These are phyloP conservation scores for Tachypleus tridentatus DNA, from an alignment of 1,140 invertebrate species.

Conservation along the genomic window DNA sequence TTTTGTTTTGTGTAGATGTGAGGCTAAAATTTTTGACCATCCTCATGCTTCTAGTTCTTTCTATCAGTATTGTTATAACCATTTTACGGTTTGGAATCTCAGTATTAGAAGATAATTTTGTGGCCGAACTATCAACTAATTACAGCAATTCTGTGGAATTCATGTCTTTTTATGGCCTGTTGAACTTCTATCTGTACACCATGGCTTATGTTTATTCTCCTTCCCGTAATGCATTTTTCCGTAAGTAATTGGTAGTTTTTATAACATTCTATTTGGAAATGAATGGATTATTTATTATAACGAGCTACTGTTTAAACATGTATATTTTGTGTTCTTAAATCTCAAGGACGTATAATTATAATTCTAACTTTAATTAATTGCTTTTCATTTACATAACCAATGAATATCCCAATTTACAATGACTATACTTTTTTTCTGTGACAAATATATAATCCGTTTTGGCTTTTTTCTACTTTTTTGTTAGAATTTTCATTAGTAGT, in stretches of 20 bases:
- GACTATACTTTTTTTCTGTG: too few relatives aligned
- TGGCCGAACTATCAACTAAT: conserved; percentile 67
- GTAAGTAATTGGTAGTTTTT: conserved; percentile 40
- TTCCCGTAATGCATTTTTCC: conserved; percentile 60
- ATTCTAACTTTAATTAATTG: too few relatives aligned
- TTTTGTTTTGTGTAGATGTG: conserved; percentile 53
- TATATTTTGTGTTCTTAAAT: too few relatives aligned
- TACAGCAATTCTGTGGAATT: conserved; percentile 85
- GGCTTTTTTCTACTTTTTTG: too few relatives aligned
- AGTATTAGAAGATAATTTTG: conserved; percentile 85
- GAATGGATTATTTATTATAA: too few relatives aligned
- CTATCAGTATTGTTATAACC: conserved; percentile 63
- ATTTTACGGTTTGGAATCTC: conserved; percentile 72
- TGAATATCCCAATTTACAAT: too few relatives aligned
- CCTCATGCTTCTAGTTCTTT: conserved; percentile 67
- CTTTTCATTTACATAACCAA: too few relatives aligned
- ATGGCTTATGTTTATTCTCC: conserved; percentile 93
- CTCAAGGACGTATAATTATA: too few relatives aligned
- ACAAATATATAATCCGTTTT: too few relatives aligned
- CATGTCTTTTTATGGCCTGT: conserved; percentile 86
- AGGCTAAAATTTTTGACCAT: conserved; percentile 80
- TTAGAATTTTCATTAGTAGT: too few relatives aligned
- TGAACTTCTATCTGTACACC: conserved; percentile 87
- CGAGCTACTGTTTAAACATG: too few relatives aligned
- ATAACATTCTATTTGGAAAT: neutral